Conservation (phyloP, 2,797 vertebrate species). For the Bradypus variegatus region DNA sequence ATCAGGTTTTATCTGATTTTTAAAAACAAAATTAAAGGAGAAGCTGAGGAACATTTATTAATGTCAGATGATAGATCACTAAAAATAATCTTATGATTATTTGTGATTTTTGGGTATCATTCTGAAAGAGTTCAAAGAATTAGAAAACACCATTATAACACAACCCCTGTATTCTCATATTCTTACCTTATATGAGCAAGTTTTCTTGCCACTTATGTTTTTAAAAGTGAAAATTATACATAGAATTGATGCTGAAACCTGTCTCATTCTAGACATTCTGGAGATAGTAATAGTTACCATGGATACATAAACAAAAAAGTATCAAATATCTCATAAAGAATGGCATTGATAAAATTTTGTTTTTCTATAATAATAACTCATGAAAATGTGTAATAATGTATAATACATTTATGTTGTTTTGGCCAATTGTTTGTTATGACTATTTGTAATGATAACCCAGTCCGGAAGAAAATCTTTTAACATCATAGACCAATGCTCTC, state of each 20-base stretch:
- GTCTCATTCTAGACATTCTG: neutral
- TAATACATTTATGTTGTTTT: neutral
- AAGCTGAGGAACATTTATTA: neutral
- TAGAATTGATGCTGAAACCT: neutral
- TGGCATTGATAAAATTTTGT: neutral
- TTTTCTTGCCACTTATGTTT: neutral
- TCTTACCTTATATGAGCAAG: neutral
- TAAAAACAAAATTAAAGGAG: neutral
- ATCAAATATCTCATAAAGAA: neutral
- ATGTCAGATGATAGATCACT: neutral
- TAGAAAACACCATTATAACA: neutral
- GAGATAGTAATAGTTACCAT: neutral
- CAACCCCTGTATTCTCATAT: neutral
- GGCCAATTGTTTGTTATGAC: neutral
- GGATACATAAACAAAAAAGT: neutral
- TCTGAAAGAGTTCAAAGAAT: neutral
- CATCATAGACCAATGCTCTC: neutral
- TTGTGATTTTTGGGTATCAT: neutral
- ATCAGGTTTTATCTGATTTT: neutral
- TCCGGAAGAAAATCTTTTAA: neutral
- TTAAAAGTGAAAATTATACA: neutral
- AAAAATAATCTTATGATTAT: neutral
- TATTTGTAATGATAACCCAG: neutral
- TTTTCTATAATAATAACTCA: neutral
- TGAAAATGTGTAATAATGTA: neutral